Evolutionary conservation across 2,113 vertebrate species (phyloP).

Genomic region (Athene cunicularia): DNA sequence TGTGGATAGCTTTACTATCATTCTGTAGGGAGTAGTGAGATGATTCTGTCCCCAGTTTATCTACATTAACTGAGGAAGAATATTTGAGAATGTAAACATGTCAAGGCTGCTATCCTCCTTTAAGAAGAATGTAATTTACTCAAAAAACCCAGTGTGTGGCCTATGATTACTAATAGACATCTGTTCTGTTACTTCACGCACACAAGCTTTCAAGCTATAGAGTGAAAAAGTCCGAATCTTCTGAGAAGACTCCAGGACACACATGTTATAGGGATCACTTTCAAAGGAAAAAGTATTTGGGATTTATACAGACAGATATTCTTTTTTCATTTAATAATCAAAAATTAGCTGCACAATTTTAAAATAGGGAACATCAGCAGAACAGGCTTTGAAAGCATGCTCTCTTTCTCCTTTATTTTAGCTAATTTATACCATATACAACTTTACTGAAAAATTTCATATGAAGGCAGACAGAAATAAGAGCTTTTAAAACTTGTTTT

Average conservation of each 20-base stretch:
- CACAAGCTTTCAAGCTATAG: not conserved
- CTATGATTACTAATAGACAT: not conserved
- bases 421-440: not conserved
- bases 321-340: not conserved
- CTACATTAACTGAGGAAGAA: not conserved
- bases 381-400: not conserved
- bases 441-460: not conserved
- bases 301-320: not conserved
- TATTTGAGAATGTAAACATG: not conserved
- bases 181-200: not conserved
- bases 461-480: not conserved
- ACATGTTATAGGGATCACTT: not conserved
- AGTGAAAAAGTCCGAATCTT: not conserved
- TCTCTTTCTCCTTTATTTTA: not conserved
- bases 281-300: not conserved
- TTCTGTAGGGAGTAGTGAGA: not conserved
- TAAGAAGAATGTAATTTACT: not conserved
- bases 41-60: not conserved
- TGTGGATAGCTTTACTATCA: not conserved
- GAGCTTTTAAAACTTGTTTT: not conserved
- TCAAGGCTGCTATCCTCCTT: not conserved
- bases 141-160: not conserved
- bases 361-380: not conserved
- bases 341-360: not conserved
- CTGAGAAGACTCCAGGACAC: not conserved